A percentile compares a stretch with the other conserved stretches of the same genome.
Conservation (phyloP, 2,888 invertebrate species). For the Loripinus fragilis region DNA sequence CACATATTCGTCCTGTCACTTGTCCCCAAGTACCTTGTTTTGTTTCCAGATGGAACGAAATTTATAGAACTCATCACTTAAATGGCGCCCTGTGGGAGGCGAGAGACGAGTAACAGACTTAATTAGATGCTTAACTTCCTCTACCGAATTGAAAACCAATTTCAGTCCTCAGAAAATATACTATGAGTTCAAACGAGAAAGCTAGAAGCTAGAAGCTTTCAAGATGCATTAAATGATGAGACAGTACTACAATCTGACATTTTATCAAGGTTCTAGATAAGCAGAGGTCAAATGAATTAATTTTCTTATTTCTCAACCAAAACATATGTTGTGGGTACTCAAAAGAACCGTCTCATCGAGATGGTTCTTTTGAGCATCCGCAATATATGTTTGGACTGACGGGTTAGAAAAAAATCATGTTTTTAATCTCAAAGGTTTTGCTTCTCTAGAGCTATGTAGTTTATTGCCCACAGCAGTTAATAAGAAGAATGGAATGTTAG, state of each 20-base stretch:
- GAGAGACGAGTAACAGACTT: background rate
- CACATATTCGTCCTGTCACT: background rate
- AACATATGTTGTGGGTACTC: too few species aligned
- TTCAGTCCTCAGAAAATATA: background rate
- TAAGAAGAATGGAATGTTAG: background rate
- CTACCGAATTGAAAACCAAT: background rate
- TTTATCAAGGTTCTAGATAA: too few species aligned
- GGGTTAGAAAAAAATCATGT: too few species aligned
- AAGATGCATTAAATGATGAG: conserved; percentile 8
- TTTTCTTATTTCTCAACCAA: too few species aligned
- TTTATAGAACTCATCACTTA: conserved; percentile 11
- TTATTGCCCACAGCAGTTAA: background rate
- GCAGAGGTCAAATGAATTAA: too few species aligned
- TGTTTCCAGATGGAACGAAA: background rate
- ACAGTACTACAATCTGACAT: background rate
- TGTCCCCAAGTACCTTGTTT: background rate
- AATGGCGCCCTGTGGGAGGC: background rate
- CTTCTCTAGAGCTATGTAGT: too few species aligned
- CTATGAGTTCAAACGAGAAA: background rate
- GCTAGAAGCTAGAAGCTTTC: background rate
- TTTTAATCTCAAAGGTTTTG: too few species aligned
- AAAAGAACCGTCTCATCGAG: too few species aligned
- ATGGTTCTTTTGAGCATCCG: too few species aligned
- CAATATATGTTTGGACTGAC: too few species aligned
- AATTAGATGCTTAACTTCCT: conserved; percentile 9